These are phyloP conservation scores for Chrysocyon brachyurus DNA, from an alignment of 2,797 vertebrate genomes.

Conservation along the genomic window DNA sequence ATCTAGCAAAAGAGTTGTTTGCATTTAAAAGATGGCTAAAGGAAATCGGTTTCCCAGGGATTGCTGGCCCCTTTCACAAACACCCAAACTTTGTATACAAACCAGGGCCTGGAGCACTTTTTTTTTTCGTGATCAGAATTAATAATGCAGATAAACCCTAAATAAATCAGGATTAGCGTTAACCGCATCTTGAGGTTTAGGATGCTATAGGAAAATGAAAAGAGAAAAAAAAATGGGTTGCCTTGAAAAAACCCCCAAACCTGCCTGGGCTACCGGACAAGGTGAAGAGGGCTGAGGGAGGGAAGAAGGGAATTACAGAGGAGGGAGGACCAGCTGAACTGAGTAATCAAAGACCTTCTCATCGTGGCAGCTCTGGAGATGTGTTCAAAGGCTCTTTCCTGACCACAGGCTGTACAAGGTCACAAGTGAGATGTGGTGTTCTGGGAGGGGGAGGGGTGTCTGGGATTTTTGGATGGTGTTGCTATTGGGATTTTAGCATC, in stretches of 20 bases:
- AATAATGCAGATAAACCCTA: constrained; percentile 98
- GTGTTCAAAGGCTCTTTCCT: constrained; percentile 84
- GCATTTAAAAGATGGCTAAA: constrained; percentile 83
- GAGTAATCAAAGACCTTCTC: constrained; percentile 84
- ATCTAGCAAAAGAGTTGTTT: constrained; percentile 83
- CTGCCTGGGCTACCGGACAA: constrained; percentile 10
- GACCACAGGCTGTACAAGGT: constrained; percentile 85
- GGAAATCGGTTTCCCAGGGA: constrained; percentile 76
- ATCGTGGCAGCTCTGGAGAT: constrained; percentile 75
- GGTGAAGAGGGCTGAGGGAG: constrained; percentile 50
- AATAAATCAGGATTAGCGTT: constrained; percentile 98
- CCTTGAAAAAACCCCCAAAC: neutral
- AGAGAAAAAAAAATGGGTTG: constrained; percentile 83
- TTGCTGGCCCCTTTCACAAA: constrained; percentile 77
- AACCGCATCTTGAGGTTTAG: constrained; percentile 90
- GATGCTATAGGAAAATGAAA: constrained; percentile 88
- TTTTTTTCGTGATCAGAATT: constrained; percentile 92
- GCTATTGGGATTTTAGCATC: constrained; percentile 74
- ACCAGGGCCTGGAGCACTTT: constrained; percentile 80
- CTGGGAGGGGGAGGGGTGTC: constrained; percentile 79
- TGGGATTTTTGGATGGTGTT: constrained; percentile 80
- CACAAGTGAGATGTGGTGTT: constrained; percentile 79
- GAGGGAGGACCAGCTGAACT: constrained; percentile 72
- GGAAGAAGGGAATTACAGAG: neutral
- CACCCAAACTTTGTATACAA: constrained; percentile 84